Base-by-base conservation (phyloP, 2,797 vertebrate genomes). In the Kryptopterus vitreolus region DNA sequence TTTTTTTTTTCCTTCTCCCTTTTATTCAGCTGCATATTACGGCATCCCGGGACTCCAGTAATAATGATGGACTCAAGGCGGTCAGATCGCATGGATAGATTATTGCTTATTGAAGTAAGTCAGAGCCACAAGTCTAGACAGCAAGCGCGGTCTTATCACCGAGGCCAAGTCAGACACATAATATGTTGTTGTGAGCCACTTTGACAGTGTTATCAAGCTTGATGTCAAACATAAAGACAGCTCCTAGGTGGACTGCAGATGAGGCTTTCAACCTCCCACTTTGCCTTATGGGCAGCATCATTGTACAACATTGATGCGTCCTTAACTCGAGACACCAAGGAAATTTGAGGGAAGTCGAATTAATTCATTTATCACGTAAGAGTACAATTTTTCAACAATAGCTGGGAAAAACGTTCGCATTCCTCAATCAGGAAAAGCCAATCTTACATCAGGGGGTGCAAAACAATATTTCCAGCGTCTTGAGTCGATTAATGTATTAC, bases 401-500 rank as follows among this genome's bases (percentile, higher is more conserved):
- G 16, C 16, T 58, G n/a, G 12, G 80, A 53, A 52, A n/a, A 66
- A 72, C 15, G 6, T 1, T 55, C 57, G 46, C 31, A 61, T 76
- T 76, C 22, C 33, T 26, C 31, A 65, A 65, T 76, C 69, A 76
- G 73, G 46, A 77, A 78, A 82, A 61, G 66, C 43, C n/a, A 55
- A 78, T 81, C 43, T 33, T 58, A 82, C 73, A 71, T 52, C 31
- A 68, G 73, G 33, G 12, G 66, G 76, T 48, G 69, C 78, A 78
- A 50, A 83, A 38, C 78, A 78, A 79, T 35, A 48, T 81, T 76
- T 68, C 52, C 61, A 46, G 50, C 48, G 13, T 78, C 76, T 87
- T 85, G 81, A 80, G 82, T 88, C 53, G 81, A 84, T 83, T 77
- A 87, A 82, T 80, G 79, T 52, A 59, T 86, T 84, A 85, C 71